A percentile compares a stretch with the other conserved stretches of the same genome.
Evolutionary conservation across 2,113 vertebrate species (phyloP).

Genomic region (Connochaetes taurinus): DNA sequence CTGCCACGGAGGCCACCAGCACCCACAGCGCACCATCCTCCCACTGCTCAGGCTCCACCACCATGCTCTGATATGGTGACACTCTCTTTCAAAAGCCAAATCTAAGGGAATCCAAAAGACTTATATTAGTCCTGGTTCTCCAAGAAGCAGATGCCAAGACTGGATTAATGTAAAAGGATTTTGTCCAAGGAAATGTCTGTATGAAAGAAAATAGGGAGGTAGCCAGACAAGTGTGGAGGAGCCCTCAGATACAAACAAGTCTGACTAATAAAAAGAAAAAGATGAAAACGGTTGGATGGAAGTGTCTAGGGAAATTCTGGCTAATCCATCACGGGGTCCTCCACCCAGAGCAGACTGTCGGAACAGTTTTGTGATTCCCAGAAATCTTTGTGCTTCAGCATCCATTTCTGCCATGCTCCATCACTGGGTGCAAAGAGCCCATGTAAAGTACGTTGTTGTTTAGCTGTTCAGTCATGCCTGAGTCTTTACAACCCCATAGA

Average conservation of each 20-base stretch:
- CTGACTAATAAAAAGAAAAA: not conserved
- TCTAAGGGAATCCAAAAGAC: not conserved
- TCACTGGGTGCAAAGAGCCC: not conserved
- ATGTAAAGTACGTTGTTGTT: not conserved
- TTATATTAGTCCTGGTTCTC: not conserved
- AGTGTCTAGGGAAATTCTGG: not conserved
- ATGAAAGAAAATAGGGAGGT: not conserved
- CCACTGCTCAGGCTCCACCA: accelerated
- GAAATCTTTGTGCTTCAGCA: not conserved
- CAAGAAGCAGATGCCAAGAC: not conserved
- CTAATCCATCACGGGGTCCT: not conserved
- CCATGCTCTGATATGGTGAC: not conserved
- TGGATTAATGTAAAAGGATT: not conserved
- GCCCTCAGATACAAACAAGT: not conserved
- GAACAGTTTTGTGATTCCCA: not conserved
- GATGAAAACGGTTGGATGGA: not conserved
- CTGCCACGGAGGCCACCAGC: not conserved
- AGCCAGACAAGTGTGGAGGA: not conserved
- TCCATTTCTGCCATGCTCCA: not conserved
- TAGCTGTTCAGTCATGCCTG: not conserved
- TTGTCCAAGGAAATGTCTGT: not conserved
- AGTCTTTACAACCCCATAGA: not conserved
- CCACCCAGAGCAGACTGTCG: not conserved
- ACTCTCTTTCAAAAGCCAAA: not conserved
- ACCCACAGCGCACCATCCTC: not conserved